Conservation (phyloP, 2,888 invertebrate genomes). For the Alsophila aescularia region DNA sequence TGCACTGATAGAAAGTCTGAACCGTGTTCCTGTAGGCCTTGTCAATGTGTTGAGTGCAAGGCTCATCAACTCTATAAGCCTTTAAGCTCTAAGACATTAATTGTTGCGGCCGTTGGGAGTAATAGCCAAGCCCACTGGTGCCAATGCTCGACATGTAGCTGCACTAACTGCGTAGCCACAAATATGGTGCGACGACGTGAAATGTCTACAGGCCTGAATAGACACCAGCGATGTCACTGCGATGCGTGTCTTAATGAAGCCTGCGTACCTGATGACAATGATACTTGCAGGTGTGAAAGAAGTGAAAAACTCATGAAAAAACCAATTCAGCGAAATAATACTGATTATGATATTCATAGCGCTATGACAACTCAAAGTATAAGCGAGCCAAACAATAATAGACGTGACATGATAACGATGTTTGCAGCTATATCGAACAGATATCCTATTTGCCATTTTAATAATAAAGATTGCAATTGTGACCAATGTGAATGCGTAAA, state of each 20-base stretch:
- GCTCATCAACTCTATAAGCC: slow-evolving; percentile 20
- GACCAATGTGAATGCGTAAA: slow-evolving; percentile 52
- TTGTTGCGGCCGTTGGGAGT: slow-evolving; percentile 50
- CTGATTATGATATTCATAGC: slow-evolving; percentile 58
- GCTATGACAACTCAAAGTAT: slow-evolving; percentile 29
- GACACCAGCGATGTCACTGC: slow-evolving; percentile 51
- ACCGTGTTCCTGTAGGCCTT: slow-evolving; percentile 53
- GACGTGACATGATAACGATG: slow-evolving; percentile 47
- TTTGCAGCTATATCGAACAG: slow-evolving; percentile 43
- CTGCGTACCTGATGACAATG: slow-evolving; percentile 47
- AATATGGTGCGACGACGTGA: slow-evolving; percentile 46
- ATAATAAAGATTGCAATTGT: slow-evolving; percentile 41
- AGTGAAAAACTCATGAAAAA: slow-evolving; percentile 52
- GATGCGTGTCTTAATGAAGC: slow-evolving; percentile 51
- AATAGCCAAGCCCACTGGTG: slow-evolving; percentile 45
- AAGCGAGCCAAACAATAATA: slow-evolving; percentile 9
- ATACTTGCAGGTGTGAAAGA: slow-evolving; percentile 54
- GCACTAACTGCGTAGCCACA: slow-evolving; percentile 52
- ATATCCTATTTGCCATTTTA: slow-evolving; percentile 28
- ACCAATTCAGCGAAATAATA: slow-evolving; percentile 48
- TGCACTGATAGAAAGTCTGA: slow-evolving; percentile 29
- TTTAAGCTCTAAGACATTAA: slow-evolving; percentile 29
- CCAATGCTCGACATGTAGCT: slow-evolving; percentile 62
- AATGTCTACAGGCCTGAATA: slow-evolving; percentile 52
- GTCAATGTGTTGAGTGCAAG: slow-evolving; percentile 54